Evolutionary conservation across 2,113 vertebrate species (phyloP).

Genomic region (Caloenas nicobarica): DNA sequence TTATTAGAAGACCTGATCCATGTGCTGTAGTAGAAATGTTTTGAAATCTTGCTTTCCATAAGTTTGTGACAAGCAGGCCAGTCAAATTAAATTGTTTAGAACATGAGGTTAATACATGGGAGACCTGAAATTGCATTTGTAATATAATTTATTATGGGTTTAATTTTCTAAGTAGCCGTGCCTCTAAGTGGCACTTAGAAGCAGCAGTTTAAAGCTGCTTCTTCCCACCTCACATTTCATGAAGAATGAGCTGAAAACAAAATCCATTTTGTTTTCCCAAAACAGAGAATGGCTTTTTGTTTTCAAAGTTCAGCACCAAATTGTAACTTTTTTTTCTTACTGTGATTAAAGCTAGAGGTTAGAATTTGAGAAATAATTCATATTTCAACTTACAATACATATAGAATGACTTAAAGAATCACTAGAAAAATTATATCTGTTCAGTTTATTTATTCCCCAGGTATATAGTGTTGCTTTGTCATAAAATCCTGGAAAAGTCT

Average conservation of each 20-base stretch:
- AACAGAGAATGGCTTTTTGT: not conserved
- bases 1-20: not conserved
- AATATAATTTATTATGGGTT: conserved; percentile 15
- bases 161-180: conserved; percentile 46
- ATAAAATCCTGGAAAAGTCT: not conserved
- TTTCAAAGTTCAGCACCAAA: not conserved
- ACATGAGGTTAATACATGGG: conserved; percentile 41
- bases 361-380: not conserved
- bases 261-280: not conserved
- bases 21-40: not conserved
- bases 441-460: not conserved
- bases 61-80: conserved; percentile 13
- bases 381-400: not conserved
- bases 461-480: not conserved
- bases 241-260: not conserved
- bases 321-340: not conserved
- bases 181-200: conserved; percentile 34
- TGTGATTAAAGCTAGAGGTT: not conserved
- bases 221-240: not conserved
- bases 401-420: not conserved
- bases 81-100: conserved; percentile 48
- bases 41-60: not conserved
- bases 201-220: not conserved
- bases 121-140: conserved; percentile 31
- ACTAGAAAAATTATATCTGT: not conserved